Evolutionary conservation across 2,113 vertebrate genomes (phyloP).

Genomic region (Sminthopsis crassicaudata): DNA sequence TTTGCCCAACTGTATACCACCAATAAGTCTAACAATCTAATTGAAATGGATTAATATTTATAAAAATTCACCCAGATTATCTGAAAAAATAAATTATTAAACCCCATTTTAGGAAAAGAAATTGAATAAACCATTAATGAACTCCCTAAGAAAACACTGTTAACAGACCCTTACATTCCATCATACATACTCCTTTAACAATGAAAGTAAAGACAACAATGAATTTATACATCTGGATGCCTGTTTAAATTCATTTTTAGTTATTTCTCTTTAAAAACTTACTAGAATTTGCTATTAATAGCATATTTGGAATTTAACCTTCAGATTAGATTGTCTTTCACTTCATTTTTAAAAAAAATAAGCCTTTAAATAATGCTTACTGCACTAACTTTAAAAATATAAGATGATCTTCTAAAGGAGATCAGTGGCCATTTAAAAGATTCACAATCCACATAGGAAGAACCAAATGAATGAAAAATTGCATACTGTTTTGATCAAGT

Average conservation of each 20-base stretch:
- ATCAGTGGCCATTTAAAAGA: not conserved
- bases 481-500: not conserved
- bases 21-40: too few relatives aligned
- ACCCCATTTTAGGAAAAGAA: too few relatives aligned
- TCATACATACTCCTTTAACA: slow-evolving; percentile 29
- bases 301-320: not conserved
- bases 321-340: not conserved
- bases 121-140: too few relatives aligned
- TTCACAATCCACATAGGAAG: not conserved
- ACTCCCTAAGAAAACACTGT: slow-evolving; percentile 4
- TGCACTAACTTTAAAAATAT: not conserved
- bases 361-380: not conserved
- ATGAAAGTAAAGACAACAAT: not conserved
- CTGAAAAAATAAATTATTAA: too few relatives aligned
- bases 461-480: not conserved
- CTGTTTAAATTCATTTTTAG: not conserved
- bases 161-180: not conserved
- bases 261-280: slow-evolving; percentile 40
- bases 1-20: too few relatives aligned
- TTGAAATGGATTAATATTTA: too few relatives aligned
- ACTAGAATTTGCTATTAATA: not conserved
- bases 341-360: not conserved
- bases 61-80: too few relatives aligned
- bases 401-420: not conserved
- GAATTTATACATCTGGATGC: not conserved